A percentile compares a stretch with the other conserved stretches of the same genome.
Evolutionary conservation across 30 jellyfish, hydroid and myxozoan genomes (phyloP).

Genomic region (Nemopilema nomurai): DNA sequence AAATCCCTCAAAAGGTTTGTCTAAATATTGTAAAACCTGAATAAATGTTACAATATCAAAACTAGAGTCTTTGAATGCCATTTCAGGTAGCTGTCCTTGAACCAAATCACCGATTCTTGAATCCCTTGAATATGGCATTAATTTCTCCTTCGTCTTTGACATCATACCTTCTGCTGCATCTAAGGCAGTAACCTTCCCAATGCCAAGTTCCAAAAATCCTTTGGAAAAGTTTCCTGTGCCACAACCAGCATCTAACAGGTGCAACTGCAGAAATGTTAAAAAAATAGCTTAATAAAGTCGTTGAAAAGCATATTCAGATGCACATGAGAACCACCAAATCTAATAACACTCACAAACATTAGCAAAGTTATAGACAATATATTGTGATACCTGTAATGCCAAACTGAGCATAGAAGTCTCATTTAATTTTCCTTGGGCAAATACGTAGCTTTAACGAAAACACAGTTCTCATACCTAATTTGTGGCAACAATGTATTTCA

Average conservation of each 20-base stretch:
- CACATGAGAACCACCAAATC: neutral
- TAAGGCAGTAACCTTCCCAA: conserved; percentile 64
- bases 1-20: conserved; percentile 58
- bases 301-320: too few species aligned
- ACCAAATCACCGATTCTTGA: conserved; percentile 32
- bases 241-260: conserved; percentile 92
- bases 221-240: conserved; percentile 90
- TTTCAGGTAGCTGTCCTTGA: conserved; percentile 54
- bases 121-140: conserved; percentile 12
- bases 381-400: neutral
- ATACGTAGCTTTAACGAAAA: too few species aligned
- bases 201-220: conserved; percentile 76
- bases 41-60: conserved; percentile 82
- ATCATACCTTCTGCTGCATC: conserved; percentile 89
- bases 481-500: too few species aligned
- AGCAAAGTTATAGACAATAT: neutral
- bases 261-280: conserved; percentile 36
- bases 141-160: conserved; percentile 60
- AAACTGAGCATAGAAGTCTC: neutral
- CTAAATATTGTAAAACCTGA: conserved; percentile 87
- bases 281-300: neutral
- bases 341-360: neutral
- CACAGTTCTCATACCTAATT: too few species aligned
- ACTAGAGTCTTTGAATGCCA: conserved; percentile 69
- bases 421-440: too few species aligned